Conservation (phyloP, 2,113 vertebrate genomes). For the Gymnorhina tibicen region DNA sequence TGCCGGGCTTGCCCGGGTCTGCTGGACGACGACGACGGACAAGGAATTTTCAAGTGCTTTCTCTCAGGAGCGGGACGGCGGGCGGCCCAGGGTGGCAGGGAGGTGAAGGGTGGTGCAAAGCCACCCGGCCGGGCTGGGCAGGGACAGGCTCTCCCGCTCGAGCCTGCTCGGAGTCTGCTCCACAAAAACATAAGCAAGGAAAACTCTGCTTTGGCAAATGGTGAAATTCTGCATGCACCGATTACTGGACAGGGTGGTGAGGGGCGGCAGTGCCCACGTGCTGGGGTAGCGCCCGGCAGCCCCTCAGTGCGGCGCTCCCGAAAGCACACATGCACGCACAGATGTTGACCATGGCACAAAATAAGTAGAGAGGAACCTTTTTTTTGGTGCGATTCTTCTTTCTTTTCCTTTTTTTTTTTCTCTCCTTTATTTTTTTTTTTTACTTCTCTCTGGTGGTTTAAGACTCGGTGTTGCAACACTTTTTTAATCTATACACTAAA, state of each 20-base stretch:
- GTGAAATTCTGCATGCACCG: neutral
- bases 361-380: neutral
- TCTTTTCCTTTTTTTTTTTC: neutral
- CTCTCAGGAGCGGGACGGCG: neutral
- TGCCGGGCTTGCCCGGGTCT: neutral
- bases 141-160: neutral
- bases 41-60: neutral
- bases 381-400: neutral
- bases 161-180: neutral
- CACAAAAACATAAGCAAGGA: neutral
- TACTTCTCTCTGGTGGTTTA: slow-evolving; percentile 25
- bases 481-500: slow-evolving; percentile 66
- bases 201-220: neutral
- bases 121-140: neutral
- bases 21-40: neutral
- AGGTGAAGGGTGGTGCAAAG: neutral
- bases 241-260: slow-evolving; percentile 29
- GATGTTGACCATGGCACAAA: neutral
- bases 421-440: neutral
- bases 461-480: slow-evolving; percentile 68
- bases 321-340: slow-evolving; percentile 63
- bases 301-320: neutral
- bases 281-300: neutral
- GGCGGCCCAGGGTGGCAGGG: neutral
- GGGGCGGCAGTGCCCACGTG: neutral